phyloP scores from a whole-genome alignment of 1,140 invertebrate species.

The Trialeurodes vaporariorum region DNA sequence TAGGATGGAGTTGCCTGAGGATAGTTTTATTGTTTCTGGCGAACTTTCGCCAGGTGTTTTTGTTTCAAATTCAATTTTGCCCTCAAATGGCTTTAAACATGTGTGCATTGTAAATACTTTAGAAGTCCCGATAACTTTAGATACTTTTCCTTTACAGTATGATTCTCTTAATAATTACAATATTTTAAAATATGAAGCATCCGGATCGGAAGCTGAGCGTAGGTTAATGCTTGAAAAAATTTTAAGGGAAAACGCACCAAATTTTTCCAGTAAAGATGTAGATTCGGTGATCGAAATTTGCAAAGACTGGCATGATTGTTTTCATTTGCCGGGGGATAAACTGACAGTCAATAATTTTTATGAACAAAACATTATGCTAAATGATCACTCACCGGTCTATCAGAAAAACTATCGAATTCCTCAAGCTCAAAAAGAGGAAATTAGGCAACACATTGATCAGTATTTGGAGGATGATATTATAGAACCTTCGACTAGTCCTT shows the following conservation, averaged over 20 bases:
- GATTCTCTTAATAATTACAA: background rate
- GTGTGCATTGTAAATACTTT: background rate
- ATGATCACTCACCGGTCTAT: slow-evolving; percentile 20
- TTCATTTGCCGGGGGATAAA: background rate
- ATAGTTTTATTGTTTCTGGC: background rate
- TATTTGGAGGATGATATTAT: slow-evolving; percentile 17
- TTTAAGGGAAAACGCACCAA: too few relatives aligned
- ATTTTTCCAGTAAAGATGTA: background rate
- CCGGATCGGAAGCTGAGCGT: too few relatives aligned
- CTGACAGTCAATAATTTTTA: background rate
- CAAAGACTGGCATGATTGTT: background rate
- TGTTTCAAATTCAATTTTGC: background rate
- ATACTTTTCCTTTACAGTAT: background rate
- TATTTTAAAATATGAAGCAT: background rate
- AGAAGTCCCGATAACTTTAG: background rate
- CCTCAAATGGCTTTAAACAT: background rate
- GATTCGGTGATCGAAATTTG: background rate
- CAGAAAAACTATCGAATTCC: slow-evolving; percentile 30
- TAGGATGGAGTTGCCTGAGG: background rate
- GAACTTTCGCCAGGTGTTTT: background rate
- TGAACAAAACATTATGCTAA: slow-evolving; percentile 24
- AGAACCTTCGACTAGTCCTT: slow-evolving; percentile 15
- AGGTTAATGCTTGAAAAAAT: background rate
- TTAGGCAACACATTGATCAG: slow-evolving; percentile 26
- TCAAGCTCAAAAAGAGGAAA: slow-evolving; percentile 28